Evolutionary conservation across 1,140 invertebrate species (phyloP).

Genomic region (Drosophila orena): DNA sequence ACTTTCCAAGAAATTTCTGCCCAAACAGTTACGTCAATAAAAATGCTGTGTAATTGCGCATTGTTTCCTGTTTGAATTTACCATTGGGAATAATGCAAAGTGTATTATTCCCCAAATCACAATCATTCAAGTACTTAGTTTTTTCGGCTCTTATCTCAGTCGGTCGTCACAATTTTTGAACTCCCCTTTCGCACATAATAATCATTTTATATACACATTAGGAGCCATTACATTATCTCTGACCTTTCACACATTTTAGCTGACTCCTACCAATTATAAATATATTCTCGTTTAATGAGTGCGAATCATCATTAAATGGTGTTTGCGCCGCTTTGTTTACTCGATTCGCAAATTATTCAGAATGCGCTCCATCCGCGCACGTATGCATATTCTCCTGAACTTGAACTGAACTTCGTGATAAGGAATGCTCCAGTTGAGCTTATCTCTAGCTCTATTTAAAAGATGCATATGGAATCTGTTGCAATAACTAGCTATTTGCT

Average conservation of each 20-base stretch:
- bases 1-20: constrained; percentile 10
- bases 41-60: constrained; percentile 3
- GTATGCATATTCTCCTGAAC: constrained; percentile 18
- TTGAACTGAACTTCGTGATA: constrained; percentile 33
- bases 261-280: constrained; percentile 14
- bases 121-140: too few relatives aligned
- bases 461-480: not conserved
- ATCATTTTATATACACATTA: constrained; percentile 2
- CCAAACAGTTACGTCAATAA: constrained; percentile 4
- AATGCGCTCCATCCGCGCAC: constrained; percentile 16
- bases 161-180: constrained; percentile 4
- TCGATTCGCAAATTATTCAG: not conserved
- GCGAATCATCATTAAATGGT: constrained; percentile 14
- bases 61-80: not conserved
- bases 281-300: constrained; percentile 13
- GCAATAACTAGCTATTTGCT: too few relatives aligned
- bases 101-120: too few relatives aligned
- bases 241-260: constrained; percentile 34
- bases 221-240: constrained; percentile 29
- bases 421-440: not conserved
- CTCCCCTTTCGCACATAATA: constrained; percentile 6
- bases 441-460: not conserved
- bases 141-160: constrained; percentile 1
- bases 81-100: too few relatives aligned
- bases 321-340: constrained; percentile 22